A percentile compares a stretch with the other conserved stretches of the same genome.
These are phyloP conservation scores for Campopleginae sp. DNA, from an alignment of 2,888 invertebrate genomes.

Conservation along the genomic window DNA sequence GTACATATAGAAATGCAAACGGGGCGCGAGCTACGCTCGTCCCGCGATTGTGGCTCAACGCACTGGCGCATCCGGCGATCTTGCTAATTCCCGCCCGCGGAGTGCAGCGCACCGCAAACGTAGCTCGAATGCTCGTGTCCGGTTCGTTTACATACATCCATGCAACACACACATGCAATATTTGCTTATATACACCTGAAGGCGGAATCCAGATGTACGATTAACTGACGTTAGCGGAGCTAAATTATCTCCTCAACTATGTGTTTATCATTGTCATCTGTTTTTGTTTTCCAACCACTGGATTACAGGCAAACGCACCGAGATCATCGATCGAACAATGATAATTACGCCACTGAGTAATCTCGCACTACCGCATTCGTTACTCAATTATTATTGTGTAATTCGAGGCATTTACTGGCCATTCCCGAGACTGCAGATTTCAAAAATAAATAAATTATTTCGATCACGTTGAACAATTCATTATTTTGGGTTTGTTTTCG, in stretches of 20 bases:
- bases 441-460: too few species aligned
- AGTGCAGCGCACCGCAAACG: constrained; percentile 40
- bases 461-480: too few species aligned
- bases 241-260: constrained; percentile 45
- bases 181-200: constrained; percentile 2
- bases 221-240: constrained; percentile 46
- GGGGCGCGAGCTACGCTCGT: constrained; percentile 45
- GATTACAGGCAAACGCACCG: neutral
- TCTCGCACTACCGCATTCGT: neutral
- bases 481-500: neutral
- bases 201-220: constrained; percentile 56
- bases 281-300: constrained; percentile 5
- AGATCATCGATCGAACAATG: constrained; percentile 19
- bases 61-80: constrained; percentile 67
- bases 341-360: constrained; percentile 6
- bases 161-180: neutral
- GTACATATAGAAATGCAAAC: constrained; percentile 21
- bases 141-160: constrained; percentile 10
- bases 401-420: neutral
- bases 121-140: constrained; percentile 53
- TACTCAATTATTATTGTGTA: neutral
- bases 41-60: constrained; percentile 66
- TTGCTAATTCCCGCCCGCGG: constrained; percentile 60
- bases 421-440: neutral
- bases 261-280: constrained; percentile 43